These are phyloP conservation scores for Columbina picui DNA, from an alignment of 2,113 vertebrate genomes.

Conservation along the genomic window DNA sequence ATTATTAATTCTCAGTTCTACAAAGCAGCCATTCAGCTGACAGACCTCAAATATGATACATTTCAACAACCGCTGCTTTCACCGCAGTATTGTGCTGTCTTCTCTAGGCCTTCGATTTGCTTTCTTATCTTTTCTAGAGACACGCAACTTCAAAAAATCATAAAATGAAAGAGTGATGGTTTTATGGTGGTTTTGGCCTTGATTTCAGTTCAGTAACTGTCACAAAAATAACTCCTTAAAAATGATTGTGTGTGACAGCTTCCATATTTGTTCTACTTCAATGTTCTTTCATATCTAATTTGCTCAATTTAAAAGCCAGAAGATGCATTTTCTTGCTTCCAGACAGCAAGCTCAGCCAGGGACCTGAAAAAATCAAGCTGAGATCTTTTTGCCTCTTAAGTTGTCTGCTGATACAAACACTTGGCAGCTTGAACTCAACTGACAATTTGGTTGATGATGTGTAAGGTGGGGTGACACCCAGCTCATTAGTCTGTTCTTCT, in stretches of 20 bases:
- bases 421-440: neutral
- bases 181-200: neutral
- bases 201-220: neutral
- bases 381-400: neutral
- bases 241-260: neutral
- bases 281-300: constrained; percentile 46
- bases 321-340: neutral
- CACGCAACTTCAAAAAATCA: neutral
- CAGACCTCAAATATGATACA: neutral
- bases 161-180: neutral
- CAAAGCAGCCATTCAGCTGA: neutral
- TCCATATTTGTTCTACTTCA: constrained; percentile 35
- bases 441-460: neutral
- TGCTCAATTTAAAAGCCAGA: constrained; percentile 2
- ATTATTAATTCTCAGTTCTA: neutral
- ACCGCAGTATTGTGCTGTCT: neutral
- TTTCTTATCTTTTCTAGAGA: neutral
- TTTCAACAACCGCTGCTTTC: neutral
- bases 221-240: neutral
- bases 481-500: neutral
- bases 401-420: neutral
- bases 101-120: neutral
- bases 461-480: neutral
- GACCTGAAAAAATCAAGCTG: constrained; percentile 7
- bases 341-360: neutral